These are phyloP conservation scores for Catamblyrhynchus diadema DNA, from an alignment of 2,797 vertebrate species.

Conservation along the genomic window DNA sequence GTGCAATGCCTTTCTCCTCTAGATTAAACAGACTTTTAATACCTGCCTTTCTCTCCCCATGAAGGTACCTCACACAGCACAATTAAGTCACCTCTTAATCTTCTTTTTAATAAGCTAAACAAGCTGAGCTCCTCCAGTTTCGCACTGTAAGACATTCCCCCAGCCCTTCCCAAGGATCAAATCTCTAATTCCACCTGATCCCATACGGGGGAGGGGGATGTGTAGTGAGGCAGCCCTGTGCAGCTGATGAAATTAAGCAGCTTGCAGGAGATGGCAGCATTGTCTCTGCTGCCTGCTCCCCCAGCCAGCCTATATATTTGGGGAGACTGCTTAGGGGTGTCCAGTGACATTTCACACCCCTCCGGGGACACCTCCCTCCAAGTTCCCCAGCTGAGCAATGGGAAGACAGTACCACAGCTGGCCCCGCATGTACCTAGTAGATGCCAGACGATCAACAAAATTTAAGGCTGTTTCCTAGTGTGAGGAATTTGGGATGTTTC, in stretches of 20 bases:
- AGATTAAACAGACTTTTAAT: slow-evolving; percentile 49
- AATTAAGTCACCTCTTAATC: slow-evolving; percentile 58
- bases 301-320: not conserved
- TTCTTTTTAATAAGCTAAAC: slow-evolving; percentile 57
- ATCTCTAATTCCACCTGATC: not conserved
- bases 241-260: not conserved
- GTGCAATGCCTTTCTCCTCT: not conserved
- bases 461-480: not conserved
- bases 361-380: rapidly evolving
- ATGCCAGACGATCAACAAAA: not conserved
- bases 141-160: not conserved
- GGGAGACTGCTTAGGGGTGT: not conserved
- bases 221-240: not conserved
- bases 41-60: slow-evolving; percentile 3
- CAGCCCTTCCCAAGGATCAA: slow-evolving; percentile 17
- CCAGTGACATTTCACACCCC: not conserved
- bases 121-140: slow-evolving; percentile 25
- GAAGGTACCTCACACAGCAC: slow-evolving; percentile 31
- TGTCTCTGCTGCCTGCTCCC: not conserved
- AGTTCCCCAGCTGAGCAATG: not conserved
- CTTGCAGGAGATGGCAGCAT: rapidly evolving
- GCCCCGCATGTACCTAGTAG: not conserved
- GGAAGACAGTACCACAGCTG: not conserved
- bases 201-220: not conserved
- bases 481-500: not conserved